phyloP scores from a whole-genome alignment of 2,888 invertebrate species.

The Pimpla rufipes region DNA sequence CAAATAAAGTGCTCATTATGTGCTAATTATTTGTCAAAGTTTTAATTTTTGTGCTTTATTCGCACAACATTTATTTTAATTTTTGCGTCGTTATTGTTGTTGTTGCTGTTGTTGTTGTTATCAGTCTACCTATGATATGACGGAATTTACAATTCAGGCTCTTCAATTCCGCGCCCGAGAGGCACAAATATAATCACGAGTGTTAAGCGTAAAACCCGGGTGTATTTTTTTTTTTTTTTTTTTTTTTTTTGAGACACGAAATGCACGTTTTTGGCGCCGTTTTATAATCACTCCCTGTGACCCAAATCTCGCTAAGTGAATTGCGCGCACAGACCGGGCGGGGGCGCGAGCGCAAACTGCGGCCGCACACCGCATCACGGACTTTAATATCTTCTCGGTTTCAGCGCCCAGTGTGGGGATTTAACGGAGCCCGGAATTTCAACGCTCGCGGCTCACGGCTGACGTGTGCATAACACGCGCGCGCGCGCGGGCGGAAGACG shows the following conservation, averaged over 20 bases:
- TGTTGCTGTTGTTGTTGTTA: too few relatives aligned
- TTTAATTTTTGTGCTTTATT: too few relatives aligned
- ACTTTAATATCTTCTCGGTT: constrained; percentile 49
- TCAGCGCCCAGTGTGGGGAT: constrained; percentile 35
- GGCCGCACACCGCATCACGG: constrained; percentile 9
- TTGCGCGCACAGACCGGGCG: constrained; percentile 23
- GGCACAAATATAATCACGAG: not conserved
- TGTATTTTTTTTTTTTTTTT: not conserved
- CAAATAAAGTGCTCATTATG: too few relatives aligned
- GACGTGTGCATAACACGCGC: constrained; percentile 14
- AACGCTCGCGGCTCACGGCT: not conserved
- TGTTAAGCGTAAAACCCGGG: not conserved
- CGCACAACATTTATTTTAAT: too few relatives aligned
- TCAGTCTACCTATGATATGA: too few relatives aligned
- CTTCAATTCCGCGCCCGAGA: not conserved
- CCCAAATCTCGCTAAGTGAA: constrained; percentile 46
- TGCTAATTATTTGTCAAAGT: too few relatives aligned
- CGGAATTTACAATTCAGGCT: too few relatives aligned
- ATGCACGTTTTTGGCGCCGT: not conserved
- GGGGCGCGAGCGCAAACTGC: constrained; percentile 34
- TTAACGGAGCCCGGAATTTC: constrained; percentile 45
- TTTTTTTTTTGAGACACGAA: not conserved
- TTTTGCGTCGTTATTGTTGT: too few relatives aligned
- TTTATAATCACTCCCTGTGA: constrained; percentile 28
- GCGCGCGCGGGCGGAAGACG: constrained; percentile 1